Evolutionary conservation across 2,888 invertebrate species (phyloP), one percentile per base, ranked within the genome.

Genomic region (Sphaerophoria taeniata): DNA sequence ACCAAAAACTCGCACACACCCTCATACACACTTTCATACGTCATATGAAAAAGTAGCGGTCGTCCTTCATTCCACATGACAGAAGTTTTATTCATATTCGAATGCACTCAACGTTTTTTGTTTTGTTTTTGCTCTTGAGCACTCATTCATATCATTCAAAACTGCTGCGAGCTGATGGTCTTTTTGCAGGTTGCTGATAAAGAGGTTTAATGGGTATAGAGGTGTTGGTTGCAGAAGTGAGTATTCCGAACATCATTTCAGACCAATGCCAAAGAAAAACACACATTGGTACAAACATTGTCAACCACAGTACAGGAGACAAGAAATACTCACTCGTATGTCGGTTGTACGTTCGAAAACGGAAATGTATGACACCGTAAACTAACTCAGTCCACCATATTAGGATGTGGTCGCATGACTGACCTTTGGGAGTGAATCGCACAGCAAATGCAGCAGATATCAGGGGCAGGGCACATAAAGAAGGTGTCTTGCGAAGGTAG

Each of bases 351-450:
- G 34, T 78, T 70, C 31, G 72, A 61, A 85, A 73, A 77, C 70
- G 51, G 31, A 81, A 85, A 81, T 76, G 72, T 77, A 85, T 85
- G 76, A 77, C 70, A 85, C 76, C 69, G 76, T 70, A 75, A 72
- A 69, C 80, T 79, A 80, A 71, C 71, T 80, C 74, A 63, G 79
- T 53, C 31, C 31, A 56, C 43, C 45, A 69, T 77, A 73, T 72
- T 67, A 77, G 73, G 72, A 77, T 82, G 69, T 55, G 77, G 61
- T 73, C 55, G 47, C 51, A 51, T 61, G 73, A 72, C 67, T 72
- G 71, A 60, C 65, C 72, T 67, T 34, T 60, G 43, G 53, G 36
- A 79, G 0, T 12, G 43, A 49, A 43, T 56, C 24, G 24, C 56
- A 70, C 76, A 58, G 39, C 33, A 5, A 63, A 16, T 53, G 34